Evolutionary conservation across 1,140 invertebrate species (phyloP), one percentile per base, ranked within the genome.

Genomic region (Daktulosphaira vitifoliae): DNA sequence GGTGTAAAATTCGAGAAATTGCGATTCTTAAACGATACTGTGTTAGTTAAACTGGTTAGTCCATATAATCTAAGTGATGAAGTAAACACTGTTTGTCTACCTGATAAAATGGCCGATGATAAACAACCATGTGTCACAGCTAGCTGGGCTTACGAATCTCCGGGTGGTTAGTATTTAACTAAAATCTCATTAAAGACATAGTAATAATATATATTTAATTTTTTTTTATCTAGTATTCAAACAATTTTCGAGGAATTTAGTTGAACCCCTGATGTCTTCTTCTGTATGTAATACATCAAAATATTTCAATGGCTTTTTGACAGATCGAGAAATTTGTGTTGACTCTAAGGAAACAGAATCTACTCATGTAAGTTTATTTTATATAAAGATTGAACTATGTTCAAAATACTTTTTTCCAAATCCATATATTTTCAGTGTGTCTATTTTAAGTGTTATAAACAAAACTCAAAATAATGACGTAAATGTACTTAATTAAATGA

Each of bases 1-100:
- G 75, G 82, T 78, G 78, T 79, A 0, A 82, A 83, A 73, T 82
- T 79, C 70, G 79, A 80, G 69, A 78, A 80, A 69, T 80, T 82
- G 68, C 73, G 80, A 50, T 83, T 81, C 65, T 76, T 77, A 29
- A 79, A 83, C 66, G 81, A 84, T 65, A 76, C 82, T 11, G 81
- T 77, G 11, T 72, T 84, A 18, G 72, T 84, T 23, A 74, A 80
- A 69, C 71, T 84, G 2, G 71, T 68, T 18, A 72, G 78, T 52
- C 80, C 82, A 29, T 69, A 84, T 25, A 70, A 71, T 4, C 78
- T 84, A 49, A 78, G 76, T 13, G 72, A 75, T 53, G 79, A 80
- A 69, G 75, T 82, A 20, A 80, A 77, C 54, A 78, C 81, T 5
- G 75, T 82, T 68, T 84, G 82, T 70, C 70, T 84, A 25, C 71